Base-by-base conservation (phyloP, 2,797 vertebrate species). In the Cryptoprocta ferox region DNA sequence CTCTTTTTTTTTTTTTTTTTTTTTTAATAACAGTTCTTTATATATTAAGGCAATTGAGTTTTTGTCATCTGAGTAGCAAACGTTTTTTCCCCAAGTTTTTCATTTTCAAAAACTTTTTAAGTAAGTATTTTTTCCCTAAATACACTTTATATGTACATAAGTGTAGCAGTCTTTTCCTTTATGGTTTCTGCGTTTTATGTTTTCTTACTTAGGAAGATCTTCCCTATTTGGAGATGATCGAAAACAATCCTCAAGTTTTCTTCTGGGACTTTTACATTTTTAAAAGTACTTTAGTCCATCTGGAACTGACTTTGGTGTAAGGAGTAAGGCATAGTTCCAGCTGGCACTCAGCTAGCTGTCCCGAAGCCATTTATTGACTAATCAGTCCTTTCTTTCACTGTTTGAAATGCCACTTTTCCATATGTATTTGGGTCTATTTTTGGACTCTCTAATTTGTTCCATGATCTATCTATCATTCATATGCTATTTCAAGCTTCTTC, bases 321-420 rank as follows among this genome's bases (percentile, higher is more conserved):
- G 82, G 70, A 91, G 35, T 42, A 96, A 80, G 42, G 82, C 78
- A 65, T 4, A n/a, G 32, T 50, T 96, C 91, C 91, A 95, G 76
- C 75, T 94, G 95, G 91, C 48, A 56, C 56, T 94, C 84, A 90
- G 96, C 88, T 95, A 90, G 96, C 88, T 95, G 75, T 80, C 96
- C 80, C 14, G 30, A 89, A 94, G 91, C 24, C 91, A 59, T 50
- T 80, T 90, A 73, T 32, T 92, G 93, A 95, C 61, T 83, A 87
- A 94, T 85, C 53, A 8, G 45, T 87, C 86, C 85, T 81, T 78
- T 73, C 66, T 71, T 28, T 3, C 80, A 8, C 39, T 83, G 53
- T 96, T 92, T 90, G 85, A 97, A 97, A 97, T 90, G 91, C 50
- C 91, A 59, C n/a, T 39, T 35, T 96, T 89, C 75, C 85, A 75